These are phyloP conservation scores for Caenorhabditis imperialis DNA, from an alignment of 2,888 invertebrate genomes.

Conservation along the genomic window DNA sequence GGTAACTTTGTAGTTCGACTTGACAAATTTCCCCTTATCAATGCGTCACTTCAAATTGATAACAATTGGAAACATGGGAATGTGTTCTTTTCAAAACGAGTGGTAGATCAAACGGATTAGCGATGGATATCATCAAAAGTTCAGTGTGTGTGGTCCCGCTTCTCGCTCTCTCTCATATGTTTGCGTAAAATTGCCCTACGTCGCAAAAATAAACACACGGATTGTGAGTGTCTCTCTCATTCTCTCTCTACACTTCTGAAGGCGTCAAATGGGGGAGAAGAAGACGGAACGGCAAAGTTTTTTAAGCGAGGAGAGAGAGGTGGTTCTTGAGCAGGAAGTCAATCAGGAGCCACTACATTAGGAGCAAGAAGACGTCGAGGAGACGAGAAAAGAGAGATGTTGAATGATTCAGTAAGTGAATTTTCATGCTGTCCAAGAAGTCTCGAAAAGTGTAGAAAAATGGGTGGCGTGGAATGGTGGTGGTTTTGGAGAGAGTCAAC, in stretches of 20 bases:
- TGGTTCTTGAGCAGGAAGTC: slow-evolving; percentile 34
- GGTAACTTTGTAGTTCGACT: too few species aligned
- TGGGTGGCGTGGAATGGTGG: slow-evolving; percentile 10
- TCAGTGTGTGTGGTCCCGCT: slow-evolving; percentile 46
- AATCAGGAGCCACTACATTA: slow-evolving; percentile 49
- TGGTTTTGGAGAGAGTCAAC: slow-evolving; percentile 42
- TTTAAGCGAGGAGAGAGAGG: slow-evolving; percentile 22
- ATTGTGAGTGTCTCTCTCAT: slow-evolving; percentile 52
- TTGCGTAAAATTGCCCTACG: slow-evolving; percentile 55
- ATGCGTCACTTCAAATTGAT: too few species aligned
- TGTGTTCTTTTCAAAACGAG: too few species aligned
- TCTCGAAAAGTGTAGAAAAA: slow-evolving; percentile 22
- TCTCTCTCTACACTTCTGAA: too few species aligned
- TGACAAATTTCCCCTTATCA: too few species aligned
- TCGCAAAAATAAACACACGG: slow-evolving; percentile 55
- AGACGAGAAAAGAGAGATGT: slow-evolving; percentile 12
- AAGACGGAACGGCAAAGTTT: slow-evolving; percentile 28
- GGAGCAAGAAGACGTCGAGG: slow-evolving; percentile 21
- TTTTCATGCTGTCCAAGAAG: too few species aligned
- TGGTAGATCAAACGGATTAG: too few species aligned
- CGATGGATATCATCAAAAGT: too few species aligned
- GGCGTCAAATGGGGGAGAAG: too few species aligned
- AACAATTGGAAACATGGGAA: too few species aligned
- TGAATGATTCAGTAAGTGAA: slow-evolving; percentile 52
- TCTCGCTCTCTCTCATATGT: slow-evolving; percentile 53